phyloP scores from a whole-genome alignment of 2,888 invertebrate genomes.

The Mythimna ferrago region DNA sequence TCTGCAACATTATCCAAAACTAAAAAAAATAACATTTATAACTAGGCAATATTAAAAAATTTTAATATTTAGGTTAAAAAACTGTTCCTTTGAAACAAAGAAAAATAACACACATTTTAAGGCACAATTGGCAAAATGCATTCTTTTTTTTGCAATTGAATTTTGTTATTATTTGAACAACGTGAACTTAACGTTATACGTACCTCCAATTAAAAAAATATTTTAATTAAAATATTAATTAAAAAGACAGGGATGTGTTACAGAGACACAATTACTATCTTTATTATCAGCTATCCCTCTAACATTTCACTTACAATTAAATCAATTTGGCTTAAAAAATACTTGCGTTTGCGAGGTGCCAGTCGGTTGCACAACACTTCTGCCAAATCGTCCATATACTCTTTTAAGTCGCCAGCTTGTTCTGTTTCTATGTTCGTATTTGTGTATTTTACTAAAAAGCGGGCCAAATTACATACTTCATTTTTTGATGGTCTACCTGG shows the following conservation, averaged over 20 bases:
- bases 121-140: neutral
- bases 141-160: neutral
- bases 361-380: constrained; percentile 30
- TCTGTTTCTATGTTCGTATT: neutral
- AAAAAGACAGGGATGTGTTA: neutral
- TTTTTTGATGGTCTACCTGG: neutral
- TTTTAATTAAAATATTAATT: neutral
- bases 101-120: neutral
- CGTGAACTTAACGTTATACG: neutral
- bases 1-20: neutral
- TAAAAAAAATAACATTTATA: neutral
- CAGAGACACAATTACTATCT: neutral
- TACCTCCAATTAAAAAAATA: neutral
- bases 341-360: constrained; percentile 26
- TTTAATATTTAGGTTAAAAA: neutral
- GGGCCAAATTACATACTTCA: neutral
- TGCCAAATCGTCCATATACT: constrained; percentile 50
- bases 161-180: neutral
- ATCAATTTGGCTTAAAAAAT: constrained; percentile 36
- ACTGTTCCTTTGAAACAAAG: neutral
- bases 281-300: neutral
- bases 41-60: neutral
- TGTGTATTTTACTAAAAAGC: constrained; percentile 33
- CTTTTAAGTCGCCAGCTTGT: constrained; percentile 3
- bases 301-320: constrained; percentile 45